These are phyloP conservation scores for Eledona agricola DNA, from an alignment of 2,888 invertebrate species.

Conservation along the genomic window DNA sequence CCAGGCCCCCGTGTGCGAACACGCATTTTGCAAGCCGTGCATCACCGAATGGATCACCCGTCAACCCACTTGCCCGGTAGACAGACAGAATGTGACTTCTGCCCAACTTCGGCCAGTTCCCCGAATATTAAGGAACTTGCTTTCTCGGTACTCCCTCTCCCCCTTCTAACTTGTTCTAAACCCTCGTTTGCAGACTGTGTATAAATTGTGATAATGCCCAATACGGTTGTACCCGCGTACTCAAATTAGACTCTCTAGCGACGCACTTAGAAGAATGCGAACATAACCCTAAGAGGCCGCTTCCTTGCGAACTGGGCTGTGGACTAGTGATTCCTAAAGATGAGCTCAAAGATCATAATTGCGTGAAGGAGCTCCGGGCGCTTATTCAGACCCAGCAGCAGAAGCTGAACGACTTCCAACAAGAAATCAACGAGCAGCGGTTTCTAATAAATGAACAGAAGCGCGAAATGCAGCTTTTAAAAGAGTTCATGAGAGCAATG, in stretches of 20 bases:
- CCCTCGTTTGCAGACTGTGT: slow-evolving; percentile 70
- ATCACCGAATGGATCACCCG: slow-evolving; percentile 95
- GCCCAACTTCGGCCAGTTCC: slow-evolving; percentile 91
- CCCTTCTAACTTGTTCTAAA: no score
- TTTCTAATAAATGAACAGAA: slow-evolving; percentile 90
- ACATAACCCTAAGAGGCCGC: slow-evolving; percentile 92
- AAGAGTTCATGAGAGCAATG: slow-evolving; percentile 95
- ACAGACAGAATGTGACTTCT: slow-evolving; percentile 89
- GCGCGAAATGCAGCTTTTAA: slow-evolving; percentile 85
- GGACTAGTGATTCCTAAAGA: slow-evolving; percentile 95
- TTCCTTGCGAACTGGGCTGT: slow-evolving; percentile 93
- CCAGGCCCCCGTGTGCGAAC: slow-evolving; percentile 94
- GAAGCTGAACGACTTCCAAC: slow-evolving; percentile 85
- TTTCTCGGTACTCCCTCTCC: slow-evolving; percentile 81
- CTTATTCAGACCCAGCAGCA: slow-evolving; percentile 87
- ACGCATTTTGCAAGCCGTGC: slow-evolving; percentile 93
- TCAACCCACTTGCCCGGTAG: slow-evolving; percentile 94
- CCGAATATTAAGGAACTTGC: slow-evolving; percentile 88
- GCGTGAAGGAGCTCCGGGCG: slow-evolving; percentile 85
- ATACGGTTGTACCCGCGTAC: slow-evolving; percentile 84
- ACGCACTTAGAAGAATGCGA: slow-evolving; percentile 91
- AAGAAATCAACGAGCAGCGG: slow-evolving; percentile 86
- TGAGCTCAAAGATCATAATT: slow-evolving; percentile 93
- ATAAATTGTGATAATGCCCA: slow-evolving; percentile 92
- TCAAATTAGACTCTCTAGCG: slow-evolving; percentile 88